Evolutionary conservation across 2,888 invertebrate species (phyloP), one percentile per base, ranked within the genome.

Genomic region (Aethes cnicana): DNA sequence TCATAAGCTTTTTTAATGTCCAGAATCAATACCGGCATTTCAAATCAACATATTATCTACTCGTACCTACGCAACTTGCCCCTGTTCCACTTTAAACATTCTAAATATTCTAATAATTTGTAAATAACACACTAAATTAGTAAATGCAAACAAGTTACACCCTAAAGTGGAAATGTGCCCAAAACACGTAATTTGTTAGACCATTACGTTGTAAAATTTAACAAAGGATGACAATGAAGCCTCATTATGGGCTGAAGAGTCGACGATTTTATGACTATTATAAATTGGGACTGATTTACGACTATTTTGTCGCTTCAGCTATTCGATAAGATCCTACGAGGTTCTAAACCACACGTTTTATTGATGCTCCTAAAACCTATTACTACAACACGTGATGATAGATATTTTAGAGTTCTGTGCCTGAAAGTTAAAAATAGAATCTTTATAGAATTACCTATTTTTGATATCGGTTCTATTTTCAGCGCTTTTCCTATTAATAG

Each of bases 281-380:
- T 82, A 81, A 84, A 81, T 74, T 68, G 62, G 64, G 57, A 58
- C 73, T 79, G 74, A 77, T 81, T 81, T 76, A 75, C 66, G 61
- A 70, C 72, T 75, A 71, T 73, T 80, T 79, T 81, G 77, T 77
- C 65, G 72, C 62, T 70, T 70, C 62, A 62, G 61, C 59, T 63
- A 66, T 69, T 72, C 64, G 71, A 72, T 67, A 65, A 69, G 62
- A 63, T 66, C 67, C 67, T 64, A 63, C 66, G 20, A 26, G 25
- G 66, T 68, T 62, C 54, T 59, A 72, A 71, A 69, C 59, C 74
- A 72, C 71, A 57, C 69, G 64, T 82, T 47, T 84, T 83, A 84
- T 78, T 62, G 67, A 49, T 41, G 50, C 58, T 61, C 66, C 72
- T 72, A 77, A 75, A n/a, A n/a, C n/a, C n/a, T n/a, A n/a, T n/a